Evolutionary conservation across 2,113 vertebrate species (phyloP).

Genomic region (Odontophorus gujanensis): DNA sequence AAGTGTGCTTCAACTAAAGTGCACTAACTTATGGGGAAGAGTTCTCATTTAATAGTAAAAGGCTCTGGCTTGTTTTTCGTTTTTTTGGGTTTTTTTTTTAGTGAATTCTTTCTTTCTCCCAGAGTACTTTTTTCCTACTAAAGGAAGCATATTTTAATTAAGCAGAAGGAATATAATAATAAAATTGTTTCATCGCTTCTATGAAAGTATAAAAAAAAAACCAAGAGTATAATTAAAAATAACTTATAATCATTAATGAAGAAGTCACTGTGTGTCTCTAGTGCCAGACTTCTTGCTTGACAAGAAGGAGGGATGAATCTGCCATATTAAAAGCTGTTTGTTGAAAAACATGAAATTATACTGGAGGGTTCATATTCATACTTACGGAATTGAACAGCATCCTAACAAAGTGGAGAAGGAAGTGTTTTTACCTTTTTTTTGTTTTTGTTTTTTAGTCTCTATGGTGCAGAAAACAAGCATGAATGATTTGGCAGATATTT

Average conservation of each 20-base stretch:
- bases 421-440: neutral
- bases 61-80: neutral
- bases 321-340: neutral
- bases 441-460: neutral
- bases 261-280: neutral
- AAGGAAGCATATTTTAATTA: neutral
- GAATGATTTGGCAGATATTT: slow-evolving; percentile 31
- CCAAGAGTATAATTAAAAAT: neutral
- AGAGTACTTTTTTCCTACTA: neutral
- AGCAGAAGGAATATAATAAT: neutral
- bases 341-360: neutral
- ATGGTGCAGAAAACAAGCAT: neutral
- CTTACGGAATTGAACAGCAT: neutral
- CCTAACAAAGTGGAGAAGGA: neutral
- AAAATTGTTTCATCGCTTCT: neutral
- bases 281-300: neutral
- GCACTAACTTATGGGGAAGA: neutral
- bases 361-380: neutral
- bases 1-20: neutral
- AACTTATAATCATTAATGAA: neutral
- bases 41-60: neutral
- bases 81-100: neutral
- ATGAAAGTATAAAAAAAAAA: neutral
- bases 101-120: neutral
- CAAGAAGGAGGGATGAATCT: neutral